A percentile compares a stretch with the other conserved stretches of the same genome.
These are phyloP conservation scores for Miniopterus natalensis DNA, from an alignment of 2,113 vertebrate species.

Conservation along the genomic window DNA sequence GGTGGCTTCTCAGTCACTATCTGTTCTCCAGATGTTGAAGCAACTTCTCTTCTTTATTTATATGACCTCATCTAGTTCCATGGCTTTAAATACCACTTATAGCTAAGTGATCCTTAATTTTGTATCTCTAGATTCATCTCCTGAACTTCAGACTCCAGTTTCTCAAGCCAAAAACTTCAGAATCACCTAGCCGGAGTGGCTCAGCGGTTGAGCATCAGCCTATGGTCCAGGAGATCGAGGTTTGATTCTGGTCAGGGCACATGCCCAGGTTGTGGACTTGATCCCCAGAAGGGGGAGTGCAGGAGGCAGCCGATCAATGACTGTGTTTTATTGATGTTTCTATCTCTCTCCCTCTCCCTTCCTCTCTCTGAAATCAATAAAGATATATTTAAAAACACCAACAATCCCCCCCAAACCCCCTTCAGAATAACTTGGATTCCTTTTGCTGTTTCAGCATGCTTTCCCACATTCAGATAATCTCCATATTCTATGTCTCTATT, in stretches of 20 bases:
- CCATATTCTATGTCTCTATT: neutral
- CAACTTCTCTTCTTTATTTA: neutral
- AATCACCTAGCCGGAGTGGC: neutral
- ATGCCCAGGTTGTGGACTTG: too few species aligned
- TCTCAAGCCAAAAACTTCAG: neutral
- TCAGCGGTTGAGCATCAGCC: too few species aligned
- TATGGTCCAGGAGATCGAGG: too few species aligned
- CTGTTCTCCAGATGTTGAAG: neutral
- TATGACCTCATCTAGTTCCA: neutral
- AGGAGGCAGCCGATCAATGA: too few species aligned
- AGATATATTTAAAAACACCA: too few species aligned
- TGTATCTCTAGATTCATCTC: neutral
- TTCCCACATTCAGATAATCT: neutral
- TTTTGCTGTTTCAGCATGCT: neutral
- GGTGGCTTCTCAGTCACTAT: neutral
- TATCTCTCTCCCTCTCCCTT: too few species aligned
- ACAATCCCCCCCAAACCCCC: neutral
- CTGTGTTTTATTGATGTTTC: too few species aligned
- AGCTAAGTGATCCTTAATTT: neutral
- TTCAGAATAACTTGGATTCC: neutral
- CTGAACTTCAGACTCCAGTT: neutral
- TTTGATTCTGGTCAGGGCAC: too few species aligned
- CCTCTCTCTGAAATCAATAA: too few species aligned
- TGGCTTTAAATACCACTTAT: neutral
- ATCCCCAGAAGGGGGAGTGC: too few species aligned